These are phyloP conservation scores for Plumapathes pennacea DNA, from an alignment of 92 coral and sea anemone genomes.

Conservation along the genomic window DNA sequence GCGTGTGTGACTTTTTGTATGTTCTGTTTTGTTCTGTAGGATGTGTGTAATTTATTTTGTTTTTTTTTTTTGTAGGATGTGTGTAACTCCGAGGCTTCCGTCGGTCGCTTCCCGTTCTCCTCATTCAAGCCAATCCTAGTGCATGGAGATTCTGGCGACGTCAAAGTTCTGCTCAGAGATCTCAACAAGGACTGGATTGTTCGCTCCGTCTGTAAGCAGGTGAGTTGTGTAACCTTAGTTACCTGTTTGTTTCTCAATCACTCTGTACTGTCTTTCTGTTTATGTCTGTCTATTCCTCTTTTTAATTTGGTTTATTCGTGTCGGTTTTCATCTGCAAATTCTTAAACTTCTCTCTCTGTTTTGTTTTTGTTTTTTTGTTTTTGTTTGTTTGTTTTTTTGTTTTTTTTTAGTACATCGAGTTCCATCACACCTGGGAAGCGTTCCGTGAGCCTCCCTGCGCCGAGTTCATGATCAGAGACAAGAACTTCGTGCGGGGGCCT, in stretches of 20 bases:
- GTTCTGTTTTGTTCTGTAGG: too few species aligned
- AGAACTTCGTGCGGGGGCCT: slow-evolving; percentile 44
- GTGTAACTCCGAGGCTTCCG: slow-evolving; percentile 26
- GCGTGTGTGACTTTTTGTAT: too few species aligned
- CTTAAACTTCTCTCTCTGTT: too few species aligned
- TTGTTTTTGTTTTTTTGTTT: too few species aligned
- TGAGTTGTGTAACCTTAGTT: background rate
- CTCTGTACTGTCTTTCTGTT: too few species aligned
- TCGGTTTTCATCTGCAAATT: too few species aligned
- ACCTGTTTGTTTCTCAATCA: background rate
- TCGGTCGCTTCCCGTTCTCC: slow-evolving; percentile 46
- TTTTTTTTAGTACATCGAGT: slow-evolving; percentile 34
- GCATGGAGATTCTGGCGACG: slow-evolving; percentile 41
- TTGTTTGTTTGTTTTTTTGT: background rate
- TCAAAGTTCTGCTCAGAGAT: slow-evolving; percentile 48
- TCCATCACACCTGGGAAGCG: slow-evolving; percentile 41
- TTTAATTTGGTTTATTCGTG: too few species aligned
- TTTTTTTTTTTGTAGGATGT: slow-evolving; percentile 23
- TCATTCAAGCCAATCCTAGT: slow-evolving; percentile 34
- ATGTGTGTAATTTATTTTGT: background rate
- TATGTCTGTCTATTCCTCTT: too few species aligned
- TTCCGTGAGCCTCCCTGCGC: slow-evolving; percentile 39
- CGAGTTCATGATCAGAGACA: slow-evolving; percentile 48
- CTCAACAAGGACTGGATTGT: slow-evolving; percentile 44
- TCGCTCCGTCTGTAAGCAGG: slow-evolving; percentile 51